Base-by-base conservation (phyloP, 2,888 invertebrate genomes). In the Acronicta alni region DNA sequence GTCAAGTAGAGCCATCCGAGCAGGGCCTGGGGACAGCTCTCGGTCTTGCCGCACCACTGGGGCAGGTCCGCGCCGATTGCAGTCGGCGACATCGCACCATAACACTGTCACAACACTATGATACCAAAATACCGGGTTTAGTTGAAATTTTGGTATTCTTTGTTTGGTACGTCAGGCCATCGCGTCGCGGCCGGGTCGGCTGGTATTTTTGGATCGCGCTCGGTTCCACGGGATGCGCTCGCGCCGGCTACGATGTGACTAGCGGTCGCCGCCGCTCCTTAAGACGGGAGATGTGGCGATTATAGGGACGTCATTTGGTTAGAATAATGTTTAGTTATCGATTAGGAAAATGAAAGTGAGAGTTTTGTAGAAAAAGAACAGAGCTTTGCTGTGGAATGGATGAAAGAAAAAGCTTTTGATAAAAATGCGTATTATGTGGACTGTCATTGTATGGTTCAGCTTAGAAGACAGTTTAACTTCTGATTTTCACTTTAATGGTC, bases 1-100 rank as follows among this genome's bases (percentile, higher is more conserved):
- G 89, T 88, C 67, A 92, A 79, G 75, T 91, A 93, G 44, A 93
- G 87, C 93, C 93, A 94, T 35, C 93, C 91, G 32, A 93, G 89
- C 45, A 93, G 82, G 8, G 92, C 91, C 71, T 91, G 92, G 3
- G 89, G 87, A 68, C 89, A 92, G 59, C 77, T 75, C 57, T 93
- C 93, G 1, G 89, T 77, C 71, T 91, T 92, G 30, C 92, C 91
- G 73, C 90, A 90, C 93, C 93, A 92, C 75, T 91, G 92, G 48
- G 92, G 93, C 80, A 89, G 80, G 48, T 93, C 93, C 14, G 91
- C 88, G 58, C 89, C 89, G 67, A 92, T 81, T 37, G 92, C 93
- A 57, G 93, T 92, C 2, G 93, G 93, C 61, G 93, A 92, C 93
- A 94, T 94, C 54, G 77, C 87, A 72, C 72, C 89, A 90, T 89